Conservation (phyloP, 2,888 invertebrate genomes). For the Philhelius pedissequus region DNA sequence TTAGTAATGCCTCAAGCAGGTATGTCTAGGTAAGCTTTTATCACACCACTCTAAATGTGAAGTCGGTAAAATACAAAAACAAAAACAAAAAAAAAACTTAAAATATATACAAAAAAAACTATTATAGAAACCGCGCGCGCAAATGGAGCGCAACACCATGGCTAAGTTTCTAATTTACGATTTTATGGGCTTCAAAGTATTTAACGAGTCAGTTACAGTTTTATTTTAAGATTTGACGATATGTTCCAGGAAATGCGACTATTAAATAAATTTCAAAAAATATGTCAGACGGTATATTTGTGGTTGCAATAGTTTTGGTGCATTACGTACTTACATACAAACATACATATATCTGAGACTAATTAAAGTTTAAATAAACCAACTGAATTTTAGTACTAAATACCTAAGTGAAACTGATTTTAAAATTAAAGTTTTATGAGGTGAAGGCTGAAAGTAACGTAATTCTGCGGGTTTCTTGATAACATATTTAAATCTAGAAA, state of each 20-base stretch:
- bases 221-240: conserved; percentile 7
- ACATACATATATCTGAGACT: not conserved
- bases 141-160: conserved; percentile 45
- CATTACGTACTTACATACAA: not conserved
- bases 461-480: not conserved
- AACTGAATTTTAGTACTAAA: no score
- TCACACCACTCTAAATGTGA: not conserved
- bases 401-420: not conserved
- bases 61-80: not conserved
- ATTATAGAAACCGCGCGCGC: conserved; percentile 38
- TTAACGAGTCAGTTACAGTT: not conserved
- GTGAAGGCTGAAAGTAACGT: not conserved
- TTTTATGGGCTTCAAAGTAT: not conserved
- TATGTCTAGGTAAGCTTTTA: not conserved
- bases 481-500: not conserved
- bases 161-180: conserved; percentile 13
- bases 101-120: not conserved
- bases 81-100: not conserved
- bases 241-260: conserved; percentile 7
- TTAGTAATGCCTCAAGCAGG: not conserved
- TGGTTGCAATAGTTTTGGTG: conserved; percentile 8
- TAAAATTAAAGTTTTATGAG: conserved; percentile 1
- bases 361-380: conserved; percentile 3
- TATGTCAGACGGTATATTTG: no score
- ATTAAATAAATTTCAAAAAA: conserved; percentile 21